Base-by-base conservation (phyloP, 2,113 vertebrate species). In the Pomatostomus ruficeps region DNA sequence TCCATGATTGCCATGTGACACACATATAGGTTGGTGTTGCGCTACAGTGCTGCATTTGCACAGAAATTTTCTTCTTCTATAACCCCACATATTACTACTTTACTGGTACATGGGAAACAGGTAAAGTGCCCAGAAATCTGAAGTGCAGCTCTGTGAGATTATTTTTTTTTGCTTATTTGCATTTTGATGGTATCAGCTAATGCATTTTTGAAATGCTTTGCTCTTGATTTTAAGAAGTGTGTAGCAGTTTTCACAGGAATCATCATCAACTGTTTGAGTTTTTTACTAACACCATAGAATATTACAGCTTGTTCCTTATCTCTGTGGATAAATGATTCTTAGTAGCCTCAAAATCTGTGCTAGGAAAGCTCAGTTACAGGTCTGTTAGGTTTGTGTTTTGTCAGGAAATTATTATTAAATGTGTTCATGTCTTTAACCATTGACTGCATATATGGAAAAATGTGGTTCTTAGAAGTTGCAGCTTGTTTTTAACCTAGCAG, bases 21-120 rank as follows among this genome's bases (percentile, higher is more conserved):
- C 66, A 90, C 93, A 76, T 97, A 98, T 98, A 99, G 99, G 99
- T 97, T 99, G 98, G 98, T 98, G 96, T 98, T 99, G 77, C 99
- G 99, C 95, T 98, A 98, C 57, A 97, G 98, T 96, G 99, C 99
- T 94, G 98, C 98, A 91, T 98, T 98, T 98, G 98, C 97, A 96
- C 98, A 98, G 99, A 99, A 98, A 98, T 98, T 98, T 96, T 98
- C 99, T 97, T 98, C 99, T 98, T 99, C 99, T 98, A 98, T 99
- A 98, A 98, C 99, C 89, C 99, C 99, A 92, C 99, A 99, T 98
- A 98, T 99, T 98, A 99, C 99, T 96, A 99, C 99, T 92, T 97
- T 99, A 93, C 97, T 99, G 98, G 99, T 99, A 98, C 98, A 99
- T 94, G 99, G 99, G 97, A 99, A 99, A 97, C 99, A 99, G 99